Base-by-base conservation (phyloP, 2,888 invertebrate genomes). In the Drosophila bunnanda region DNA sequence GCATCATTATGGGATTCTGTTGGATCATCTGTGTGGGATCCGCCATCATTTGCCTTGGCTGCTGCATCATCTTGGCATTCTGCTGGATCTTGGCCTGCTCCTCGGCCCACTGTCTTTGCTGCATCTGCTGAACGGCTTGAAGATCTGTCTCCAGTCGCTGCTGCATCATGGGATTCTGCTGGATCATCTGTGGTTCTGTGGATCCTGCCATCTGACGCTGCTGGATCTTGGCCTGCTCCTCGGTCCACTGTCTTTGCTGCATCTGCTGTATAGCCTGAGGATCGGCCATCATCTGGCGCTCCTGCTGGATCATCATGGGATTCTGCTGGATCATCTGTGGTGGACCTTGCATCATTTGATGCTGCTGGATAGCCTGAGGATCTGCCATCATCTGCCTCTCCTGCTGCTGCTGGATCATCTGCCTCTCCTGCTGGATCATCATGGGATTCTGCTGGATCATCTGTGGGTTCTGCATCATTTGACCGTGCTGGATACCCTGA, bases 91-190 rank as follows among this genome's bases (percentile, higher is more conserved):
- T 43, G 2, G 57, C 38, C 15, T 72, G 72, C 2, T 58, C 62
- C 7, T 74, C 76, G 2, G 46, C 17, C 71, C 55, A 56, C 25
- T 67, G 71, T 1, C 67, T 43, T 13, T 56, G 52, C 36, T 73
- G 70, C 20, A 57, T 44, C 70, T 54, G 53, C 25, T 66, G 68
- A 8, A 50, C 41, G 30, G 53, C 38, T 5, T 30, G 41, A 1
- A 44, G 20, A 41, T 57, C 15, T 1, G 15, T 30, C 36, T 48
- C 50, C 12, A 70, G 36, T 25, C 58, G 52, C 58, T 36, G 28
- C 28, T 3, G 10, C 34, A 71, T 62, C 22, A 34, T 58, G 34
- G 48, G 59, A 17, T 44, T 52, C 20, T 80, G 69, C 17, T 71
- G 58, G n/a, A 41, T 36, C 59, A 58, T 70, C 13, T 32, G 13